phyloP scores from a whole-genome alignment of 2,113 vertebrate genomes.

The Platysteira castanea region DNA sequence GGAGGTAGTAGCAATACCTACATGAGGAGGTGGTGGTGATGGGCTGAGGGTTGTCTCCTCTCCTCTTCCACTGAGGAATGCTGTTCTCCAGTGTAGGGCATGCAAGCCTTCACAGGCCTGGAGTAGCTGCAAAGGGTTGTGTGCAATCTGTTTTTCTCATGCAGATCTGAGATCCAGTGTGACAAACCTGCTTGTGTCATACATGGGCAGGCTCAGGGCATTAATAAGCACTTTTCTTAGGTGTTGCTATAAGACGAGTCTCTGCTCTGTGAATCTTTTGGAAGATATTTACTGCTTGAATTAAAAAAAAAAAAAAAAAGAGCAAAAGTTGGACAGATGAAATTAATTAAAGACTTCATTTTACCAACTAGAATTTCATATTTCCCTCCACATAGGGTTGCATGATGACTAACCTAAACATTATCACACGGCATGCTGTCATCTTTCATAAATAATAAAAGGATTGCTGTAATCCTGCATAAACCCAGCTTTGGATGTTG shows the following conservation, averaged over 20 bases:
- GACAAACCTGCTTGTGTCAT: constrained; percentile 7
- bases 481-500: constrained; percentile 5
- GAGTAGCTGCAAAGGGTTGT: not conserved
- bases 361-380: constrained; percentile 5
- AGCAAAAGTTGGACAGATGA: constrained; percentile 14
- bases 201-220: not conserved
- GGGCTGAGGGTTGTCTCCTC: not conserved
- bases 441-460: constrained; percentile 36
- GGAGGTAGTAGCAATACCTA: not conserved
- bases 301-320: not conserved
- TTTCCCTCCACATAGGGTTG: constrained; percentile 12
- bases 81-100: fast-evolving
- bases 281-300: constrained; percentile 20
- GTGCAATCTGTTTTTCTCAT: constrained; percentile 9
- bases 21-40: not conserved
- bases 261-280: not conserved
- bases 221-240: constrained; percentile 12
- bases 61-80: not conserved
- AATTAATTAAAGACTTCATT: constrained; percentile 28
- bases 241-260: not conserved
- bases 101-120: not conserved
- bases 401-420: constrained; percentile 31
- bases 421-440: not conserved
- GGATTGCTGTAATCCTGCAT: constrained; percentile 21
- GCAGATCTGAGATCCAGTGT: not conserved